A percentile compares a stretch with the other conserved stretches of the same genome.
Conservation (phyloP, 2,113 vertebrate species). For the Felis catus region DNA sequence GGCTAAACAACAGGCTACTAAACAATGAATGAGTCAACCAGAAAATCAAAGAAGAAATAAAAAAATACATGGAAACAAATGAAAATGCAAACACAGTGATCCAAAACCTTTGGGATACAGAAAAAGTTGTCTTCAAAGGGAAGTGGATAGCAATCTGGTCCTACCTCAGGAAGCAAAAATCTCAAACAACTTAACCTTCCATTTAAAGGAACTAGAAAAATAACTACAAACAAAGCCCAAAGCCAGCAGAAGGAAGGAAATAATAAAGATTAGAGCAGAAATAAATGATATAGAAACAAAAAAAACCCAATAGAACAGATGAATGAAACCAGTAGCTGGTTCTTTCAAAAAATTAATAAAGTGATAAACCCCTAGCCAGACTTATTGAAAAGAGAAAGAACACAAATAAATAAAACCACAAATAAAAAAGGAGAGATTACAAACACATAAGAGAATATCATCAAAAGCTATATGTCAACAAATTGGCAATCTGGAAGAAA, state of each 20-base stretch:
- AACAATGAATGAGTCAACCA: background rate
- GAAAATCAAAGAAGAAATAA: background rate
- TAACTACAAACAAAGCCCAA: background rate
- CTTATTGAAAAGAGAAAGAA: background rate
- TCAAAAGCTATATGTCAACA: background rate
- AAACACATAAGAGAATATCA: background rate
- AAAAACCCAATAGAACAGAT: background rate
- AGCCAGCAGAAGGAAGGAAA: background rate
- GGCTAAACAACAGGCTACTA: background rate
- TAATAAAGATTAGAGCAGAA: background rate
- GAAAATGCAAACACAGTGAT: background rate
- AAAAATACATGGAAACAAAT: background rate
- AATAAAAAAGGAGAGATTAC: background rate
- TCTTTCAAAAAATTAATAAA: background rate
- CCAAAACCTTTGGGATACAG: background rate
- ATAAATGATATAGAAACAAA: background rate
- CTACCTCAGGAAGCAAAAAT: background rate
- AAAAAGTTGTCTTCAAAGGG: background rate
- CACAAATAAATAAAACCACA: background rate
- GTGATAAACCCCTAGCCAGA: background rate
- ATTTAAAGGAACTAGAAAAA: background rate
- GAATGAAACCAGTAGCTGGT: background rate
- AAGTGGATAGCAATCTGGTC: background rate
- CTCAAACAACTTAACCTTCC: background rate
- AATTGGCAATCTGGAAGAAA: background rate